Evolutionary conservation across 2,113 vertebrate species (phyloP).

Genomic region (Nannospalax galili): DNA sequence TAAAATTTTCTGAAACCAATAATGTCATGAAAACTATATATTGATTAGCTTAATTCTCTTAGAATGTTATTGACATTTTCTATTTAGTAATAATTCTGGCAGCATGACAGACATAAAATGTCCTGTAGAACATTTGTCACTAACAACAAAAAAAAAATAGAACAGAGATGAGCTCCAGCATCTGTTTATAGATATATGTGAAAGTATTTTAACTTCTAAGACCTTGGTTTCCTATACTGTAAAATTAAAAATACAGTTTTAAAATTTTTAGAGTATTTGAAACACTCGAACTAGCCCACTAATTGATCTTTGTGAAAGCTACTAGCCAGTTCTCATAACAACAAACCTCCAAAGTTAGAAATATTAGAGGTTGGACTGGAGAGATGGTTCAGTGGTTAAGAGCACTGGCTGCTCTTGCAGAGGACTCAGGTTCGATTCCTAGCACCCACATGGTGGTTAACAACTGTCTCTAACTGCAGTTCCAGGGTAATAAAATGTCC

Average conservation of each 20-base stretch:
- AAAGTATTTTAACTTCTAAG: neutral
- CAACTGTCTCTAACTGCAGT: too few species aligned
- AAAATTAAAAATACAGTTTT: conserved; percentile 9
- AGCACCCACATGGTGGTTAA: too few species aligned
- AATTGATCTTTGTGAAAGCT: neutral
- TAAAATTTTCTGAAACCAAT: neutral
- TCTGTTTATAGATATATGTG: neutral
- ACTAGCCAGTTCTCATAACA: neutral
- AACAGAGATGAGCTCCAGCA: neutral
- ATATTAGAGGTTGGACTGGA: neutral
- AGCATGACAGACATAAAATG: neutral
- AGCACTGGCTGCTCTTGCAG: too few species aligned
- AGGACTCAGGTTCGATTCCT: too few species aligned
- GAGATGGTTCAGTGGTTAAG: too few species aligned
- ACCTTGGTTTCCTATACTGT: neutral
- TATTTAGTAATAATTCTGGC: conserved; percentile 8
- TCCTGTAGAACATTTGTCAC: neutral
- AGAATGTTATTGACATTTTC: neutral
- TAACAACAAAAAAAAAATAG: neutral
- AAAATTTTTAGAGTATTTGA: neutral
- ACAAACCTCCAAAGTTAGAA: neutral
- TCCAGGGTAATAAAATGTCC: too few species aligned
- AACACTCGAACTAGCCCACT: neutral
- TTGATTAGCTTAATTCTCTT: neutral
- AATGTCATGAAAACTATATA: neutral